Conservation (phyloP, 2,113 vertebrate genomes). For the Panurus biarmicus region DNA sequence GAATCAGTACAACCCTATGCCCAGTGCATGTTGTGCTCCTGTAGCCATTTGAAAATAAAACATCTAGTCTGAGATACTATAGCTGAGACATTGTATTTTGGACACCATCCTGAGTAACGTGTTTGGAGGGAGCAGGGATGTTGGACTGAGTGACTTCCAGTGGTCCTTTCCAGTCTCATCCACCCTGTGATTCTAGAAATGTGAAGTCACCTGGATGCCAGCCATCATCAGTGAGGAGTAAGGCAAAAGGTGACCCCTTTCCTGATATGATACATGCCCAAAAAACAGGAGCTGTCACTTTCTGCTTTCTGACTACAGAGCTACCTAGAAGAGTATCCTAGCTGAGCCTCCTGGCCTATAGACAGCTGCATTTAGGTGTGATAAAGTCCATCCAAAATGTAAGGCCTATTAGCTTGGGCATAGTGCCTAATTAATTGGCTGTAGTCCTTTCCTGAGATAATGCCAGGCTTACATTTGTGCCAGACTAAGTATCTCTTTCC, state of each 20-base stretch:
- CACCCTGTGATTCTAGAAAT: neutral
- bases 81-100: neutral
- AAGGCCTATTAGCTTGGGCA: neutral
- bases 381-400: neutral
- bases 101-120: rapidly evolving
- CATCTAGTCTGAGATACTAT: neutral
- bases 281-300: neutral
- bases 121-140: neutral
- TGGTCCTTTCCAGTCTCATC: neutral
- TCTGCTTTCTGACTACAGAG: neutral
- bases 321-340: neutral
- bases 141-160: neutral
- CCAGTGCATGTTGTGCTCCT: neutral
- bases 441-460: neutral
- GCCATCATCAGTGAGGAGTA: neutral
- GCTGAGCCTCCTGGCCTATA: neutral
- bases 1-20: neutral
- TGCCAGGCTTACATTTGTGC: neutral
- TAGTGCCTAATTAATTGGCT: slow-evolving; percentile 3
- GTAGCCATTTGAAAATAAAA: neutral
- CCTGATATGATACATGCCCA: neutral
- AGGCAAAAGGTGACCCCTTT: neutral
- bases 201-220: neutral
- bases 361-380: neutral
- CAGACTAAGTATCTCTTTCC: neutral